phyloP scores from a whole-genome alignment of 2,888 invertebrate genomes.

The Agrochola circellaris region DNA sequence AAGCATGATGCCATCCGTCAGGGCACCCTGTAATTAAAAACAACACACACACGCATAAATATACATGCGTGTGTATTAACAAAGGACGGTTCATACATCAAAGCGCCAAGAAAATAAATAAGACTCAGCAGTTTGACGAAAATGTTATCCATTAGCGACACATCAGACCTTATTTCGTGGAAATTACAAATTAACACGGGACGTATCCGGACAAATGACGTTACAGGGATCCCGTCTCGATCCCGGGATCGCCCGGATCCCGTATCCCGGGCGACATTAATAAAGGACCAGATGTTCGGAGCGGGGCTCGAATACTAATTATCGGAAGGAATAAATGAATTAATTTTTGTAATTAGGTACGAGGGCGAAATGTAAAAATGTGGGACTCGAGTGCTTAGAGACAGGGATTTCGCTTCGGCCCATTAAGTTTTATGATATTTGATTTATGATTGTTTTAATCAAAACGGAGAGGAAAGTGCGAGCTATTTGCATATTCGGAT shows the following conservation, averaged over 20 bases:
- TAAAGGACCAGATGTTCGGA: constrained; percentile 79
- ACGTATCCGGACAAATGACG: constrained; percentile 67
- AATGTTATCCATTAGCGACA: constrained; percentile 65
- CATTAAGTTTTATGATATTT: constrained; percentile 68
- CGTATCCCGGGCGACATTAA: constrained; percentile 74
- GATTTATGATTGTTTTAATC: constrained; percentile 67
- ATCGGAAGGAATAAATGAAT: constrained; percentile 81
- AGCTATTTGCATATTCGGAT: constrained; percentile 61
- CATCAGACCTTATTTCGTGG: constrained; percentile 66
- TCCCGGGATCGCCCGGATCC: constrained; percentile 55
- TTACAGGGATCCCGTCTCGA: constrained; percentile 62
- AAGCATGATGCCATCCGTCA: constrained; percentile 42
- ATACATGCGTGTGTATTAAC: constrained; percentile 16
- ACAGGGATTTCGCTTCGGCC: constrained; percentile 59
- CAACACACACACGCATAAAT: constrained; percentile 18
- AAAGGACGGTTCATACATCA: constrained; percentile 47
- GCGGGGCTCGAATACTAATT: constrained; percentile 85
- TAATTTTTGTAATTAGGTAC: constrained; percentile 79
- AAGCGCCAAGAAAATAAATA: constrained; percentile 58
- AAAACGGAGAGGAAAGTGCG: constrained; percentile 41
- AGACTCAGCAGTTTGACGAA: constrained; percentile 59
- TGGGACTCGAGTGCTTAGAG: constrained; percentile 36
- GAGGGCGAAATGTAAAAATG: constrained; percentile 62
- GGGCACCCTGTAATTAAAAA: constrained; percentile 25
- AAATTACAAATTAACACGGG: constrained; percentile 69